These are phyloP conservation scores for Acropora yongei DNA, from an alignment of 64 coral and sea anemone species.

Conservation along the genomic window DNA sequence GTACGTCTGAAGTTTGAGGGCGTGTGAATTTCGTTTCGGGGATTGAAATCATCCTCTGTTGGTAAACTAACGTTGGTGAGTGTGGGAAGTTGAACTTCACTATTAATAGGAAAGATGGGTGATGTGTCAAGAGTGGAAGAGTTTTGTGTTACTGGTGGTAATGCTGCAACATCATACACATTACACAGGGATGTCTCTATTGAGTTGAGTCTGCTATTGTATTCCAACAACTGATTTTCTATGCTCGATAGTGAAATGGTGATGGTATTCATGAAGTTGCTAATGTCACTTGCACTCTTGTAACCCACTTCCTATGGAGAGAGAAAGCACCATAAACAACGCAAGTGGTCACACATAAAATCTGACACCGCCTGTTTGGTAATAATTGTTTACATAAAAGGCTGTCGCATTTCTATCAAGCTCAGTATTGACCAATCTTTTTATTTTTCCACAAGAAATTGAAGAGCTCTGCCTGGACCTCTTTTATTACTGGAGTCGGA, in stretches of 20 bases:
- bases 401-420: too few species aligned
- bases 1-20: background rate
- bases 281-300: background rate
- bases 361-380: background rate
- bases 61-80: background rate
- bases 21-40: background rate
- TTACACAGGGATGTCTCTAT: background rate
- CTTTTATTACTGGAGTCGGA: too few species aligned
- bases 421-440: too few species aligned
- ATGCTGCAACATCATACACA: background rate
- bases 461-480: too few species aligned
- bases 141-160: background rate
- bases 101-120: background rate
- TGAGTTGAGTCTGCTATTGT: background rate
- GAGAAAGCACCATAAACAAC: too few species aligned
- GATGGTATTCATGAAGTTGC: background rate
- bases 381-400: background rate
- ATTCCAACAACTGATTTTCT: background rate
- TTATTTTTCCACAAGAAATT: too few species aligned
- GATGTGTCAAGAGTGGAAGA: background rate
- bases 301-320: background rate
- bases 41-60: background rate
- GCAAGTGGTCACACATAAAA: too few species aligned
- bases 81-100: background rate
- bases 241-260: background rate